These are phyloP conservation scores for Ciconia boyciana DNA, from an alignment of 2,113 vertebrate genomes.

Conservation along the genomic window DNA sequence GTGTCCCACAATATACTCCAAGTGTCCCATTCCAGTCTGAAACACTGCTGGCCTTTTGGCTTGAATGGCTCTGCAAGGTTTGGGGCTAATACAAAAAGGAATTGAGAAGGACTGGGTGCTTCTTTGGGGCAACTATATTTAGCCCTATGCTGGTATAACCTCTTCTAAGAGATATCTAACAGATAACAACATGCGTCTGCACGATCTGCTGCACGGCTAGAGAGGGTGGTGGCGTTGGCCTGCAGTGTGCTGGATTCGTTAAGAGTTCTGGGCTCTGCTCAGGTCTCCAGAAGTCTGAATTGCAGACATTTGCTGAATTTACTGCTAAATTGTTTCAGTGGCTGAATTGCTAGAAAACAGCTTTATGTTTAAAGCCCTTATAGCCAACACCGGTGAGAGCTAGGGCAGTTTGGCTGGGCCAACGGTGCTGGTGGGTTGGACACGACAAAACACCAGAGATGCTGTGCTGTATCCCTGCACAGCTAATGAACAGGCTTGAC, in stretches of 20 bases:
- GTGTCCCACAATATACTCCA: neutral
- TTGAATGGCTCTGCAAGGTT: neutral
- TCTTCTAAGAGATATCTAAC: neutral
- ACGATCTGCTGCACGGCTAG: neutral
- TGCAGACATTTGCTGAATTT: neutral
- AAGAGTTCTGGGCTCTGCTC: neutral
- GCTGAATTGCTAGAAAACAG: neutral
- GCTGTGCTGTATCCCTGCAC: neutral
- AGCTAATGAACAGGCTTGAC: neutral
- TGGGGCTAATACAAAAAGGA: neutral
- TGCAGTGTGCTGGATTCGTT: neutral
- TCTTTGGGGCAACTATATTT: neutral
- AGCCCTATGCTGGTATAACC: neutral
- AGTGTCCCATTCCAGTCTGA: neutral
- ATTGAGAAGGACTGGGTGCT: neutral
- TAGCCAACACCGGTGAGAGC: neutral
- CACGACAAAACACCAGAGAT: fast-evolving
- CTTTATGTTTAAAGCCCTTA: neutral
- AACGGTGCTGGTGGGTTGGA: neutral
- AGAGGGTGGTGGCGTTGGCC: neutral
- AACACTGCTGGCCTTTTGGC: neutral
- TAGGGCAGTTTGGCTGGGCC: neutral
- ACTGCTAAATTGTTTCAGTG: neutral
- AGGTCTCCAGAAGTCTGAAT: neutral
- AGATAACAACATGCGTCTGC: neutral